A percentile compares a stretch with the other conserved stretches of the same genome.
These are phyloP conservation scores for Anser cygnoides DNA, from an alignment of 2,113 vertebrate genomes.

Conservation along the genomic window DNA sequence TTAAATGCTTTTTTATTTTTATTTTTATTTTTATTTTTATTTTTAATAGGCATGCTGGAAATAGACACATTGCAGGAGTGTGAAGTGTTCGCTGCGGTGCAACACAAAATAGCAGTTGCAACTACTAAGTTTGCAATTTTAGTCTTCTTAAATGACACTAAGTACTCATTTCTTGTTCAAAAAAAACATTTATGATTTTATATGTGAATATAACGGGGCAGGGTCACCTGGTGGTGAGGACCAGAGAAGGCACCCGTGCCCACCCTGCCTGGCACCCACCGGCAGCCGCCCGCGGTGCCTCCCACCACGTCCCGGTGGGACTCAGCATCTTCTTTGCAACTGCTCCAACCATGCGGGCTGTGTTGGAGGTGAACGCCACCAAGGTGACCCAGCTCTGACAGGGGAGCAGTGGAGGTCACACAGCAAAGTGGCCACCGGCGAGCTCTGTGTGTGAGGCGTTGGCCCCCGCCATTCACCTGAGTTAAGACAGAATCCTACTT, in stretches of 20 bases:
- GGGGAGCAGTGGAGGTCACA: no score
- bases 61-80: neutral
- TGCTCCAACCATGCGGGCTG: no score
- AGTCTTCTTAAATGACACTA: neutral
- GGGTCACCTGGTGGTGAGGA: no score
- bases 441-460: neutral
- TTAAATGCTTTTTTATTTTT: neutral
- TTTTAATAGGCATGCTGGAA: neutral
- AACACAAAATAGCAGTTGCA: neutral
- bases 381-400: no score
- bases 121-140: neutral
- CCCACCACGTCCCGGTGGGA: no score
- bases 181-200: neutral
- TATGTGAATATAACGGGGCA: neutral
- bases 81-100: neutral
- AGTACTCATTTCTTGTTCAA: neutral
- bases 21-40: neutral
- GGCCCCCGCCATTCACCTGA: neutral
- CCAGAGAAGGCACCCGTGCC: no score
- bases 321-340: no score
- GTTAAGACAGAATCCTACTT: constrained; percentile 24
- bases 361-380: no score
- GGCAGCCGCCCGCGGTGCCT: no score
- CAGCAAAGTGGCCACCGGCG: neutral
- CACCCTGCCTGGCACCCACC: no score